Evolutionary conservation across 1,140 invertebrate species (phyloP), one percentile per base, ranked within the genome.

Genomic region (Choristoneura fumiferana): DNA sequence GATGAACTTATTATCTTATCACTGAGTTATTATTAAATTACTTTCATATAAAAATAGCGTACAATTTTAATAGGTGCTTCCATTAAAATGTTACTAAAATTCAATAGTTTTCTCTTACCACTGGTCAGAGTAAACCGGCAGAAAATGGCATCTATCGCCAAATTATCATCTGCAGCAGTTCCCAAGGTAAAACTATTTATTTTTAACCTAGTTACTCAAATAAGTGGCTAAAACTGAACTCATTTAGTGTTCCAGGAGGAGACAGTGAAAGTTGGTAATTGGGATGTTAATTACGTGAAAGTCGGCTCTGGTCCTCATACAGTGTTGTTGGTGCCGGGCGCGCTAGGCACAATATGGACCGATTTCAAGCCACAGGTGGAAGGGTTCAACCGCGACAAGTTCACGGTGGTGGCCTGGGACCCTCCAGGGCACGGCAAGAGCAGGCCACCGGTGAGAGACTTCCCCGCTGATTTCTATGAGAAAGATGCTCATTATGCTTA

Each of bases 371-470:
- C 95, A 0, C 95, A 97, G 89, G 89, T 97, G 6, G 92, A 94
- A 64, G 90, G 91, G 9, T 84, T 97, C 10, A 90, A 94, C 63
- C 88, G 88, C 62, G 87, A 92, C 0, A 93, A 95, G 63, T 94
- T 96, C 58, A 95, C 93, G 6, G 66, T 97, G 8, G 90, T 97
- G n/a, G 94, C 92, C 0, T 96, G 95, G 94, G 96, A 98, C 88
- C 96, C 96, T 3, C 95, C 95, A 1, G 96, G 96, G 0, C 97
- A 96, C 90, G 96, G 96, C 6, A 93, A 93, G 57, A 97, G 95
- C 66, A 91, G 94, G 62, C 96, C 96, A 4, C 95, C 96, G 1
- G 83, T 94, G 15, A 91, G 94, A 64, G 88, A 92, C 13, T 97
- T 95, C 78, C 85, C 91, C 0, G 63, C 90, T 4, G 90, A 95